phyloP scores from a whole-genome alignment of 2,888 invertebrate species.

The Lysandra bellargus region DNA sequence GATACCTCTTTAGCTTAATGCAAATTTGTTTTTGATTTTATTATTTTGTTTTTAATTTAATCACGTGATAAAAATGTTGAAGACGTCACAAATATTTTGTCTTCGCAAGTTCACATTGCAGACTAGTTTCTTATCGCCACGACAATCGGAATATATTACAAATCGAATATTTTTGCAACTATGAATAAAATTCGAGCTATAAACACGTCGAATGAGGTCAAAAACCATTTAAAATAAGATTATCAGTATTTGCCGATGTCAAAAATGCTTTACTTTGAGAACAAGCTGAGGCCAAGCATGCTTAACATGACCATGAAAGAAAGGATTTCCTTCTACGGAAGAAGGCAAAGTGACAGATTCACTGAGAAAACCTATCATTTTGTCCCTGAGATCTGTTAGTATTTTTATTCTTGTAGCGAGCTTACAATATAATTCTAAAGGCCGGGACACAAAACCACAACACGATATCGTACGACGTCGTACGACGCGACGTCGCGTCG shows the following conservation, averaged over 20 bases:
- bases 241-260: neutral
- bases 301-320: neutral
- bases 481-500: too few relatives aligned
- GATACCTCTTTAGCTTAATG: too few relatives aligned
- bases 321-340: neutral
- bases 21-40: too few relatives aligned
- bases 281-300: neutral
- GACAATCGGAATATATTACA: constrained; percentile 15
- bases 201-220: neutral
- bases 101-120: neutral
- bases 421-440: too few relatives aligned
- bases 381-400: too few relatives aligned
- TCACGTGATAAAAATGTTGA: neutral
- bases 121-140: constrained; percentile 7
- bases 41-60: neutral
- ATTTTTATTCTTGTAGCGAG: too few relatives aligned
- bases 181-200: neutral
- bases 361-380: too few relatives aligned
- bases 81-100: neutral
- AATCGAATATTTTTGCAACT: constrained; percentile 19
- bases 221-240: neutral
- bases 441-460: too few relatives aligned
- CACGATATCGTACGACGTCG: too few relatives aligned
- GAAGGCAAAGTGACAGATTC: neutral
- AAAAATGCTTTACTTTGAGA: neutral